These are phyloP conservation scores for Rhodinocichla rosea DNA, from an alignment of 2,113 vertebrate species.

Conservation along the genomic window DNA sequence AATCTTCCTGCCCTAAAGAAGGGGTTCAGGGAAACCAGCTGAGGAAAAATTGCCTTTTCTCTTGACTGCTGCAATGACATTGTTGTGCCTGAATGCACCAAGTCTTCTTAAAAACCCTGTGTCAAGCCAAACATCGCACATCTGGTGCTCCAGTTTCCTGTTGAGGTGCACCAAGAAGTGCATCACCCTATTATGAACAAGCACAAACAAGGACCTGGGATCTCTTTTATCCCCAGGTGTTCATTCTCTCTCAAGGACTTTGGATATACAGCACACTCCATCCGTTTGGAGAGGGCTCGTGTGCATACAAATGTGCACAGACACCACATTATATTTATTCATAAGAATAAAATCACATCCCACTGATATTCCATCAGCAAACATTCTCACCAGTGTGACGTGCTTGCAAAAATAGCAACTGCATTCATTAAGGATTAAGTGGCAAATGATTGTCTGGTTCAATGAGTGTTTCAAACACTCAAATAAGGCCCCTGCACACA, in stretches of 20 bases:
- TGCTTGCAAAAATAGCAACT: neutral
- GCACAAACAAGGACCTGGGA: neutral
- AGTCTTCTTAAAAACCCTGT: neutral
- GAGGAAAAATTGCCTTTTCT: neutral
- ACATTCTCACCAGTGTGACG: neutral
- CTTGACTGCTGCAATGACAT: neutral
- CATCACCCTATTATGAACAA: neutral
- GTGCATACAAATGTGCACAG: neutral
- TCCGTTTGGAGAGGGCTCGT: neutral
- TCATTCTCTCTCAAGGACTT: neutral
- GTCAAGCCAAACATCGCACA: neutral
- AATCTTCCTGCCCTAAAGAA: neutral
- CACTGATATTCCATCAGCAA: neutral
- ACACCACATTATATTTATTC: neutral
- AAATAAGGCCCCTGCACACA: neutral
- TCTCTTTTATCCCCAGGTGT: neutral
- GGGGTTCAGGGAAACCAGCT: neutral
- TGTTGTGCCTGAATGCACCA: neutral
- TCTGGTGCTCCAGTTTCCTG: neutral
- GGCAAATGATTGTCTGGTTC: neutral
- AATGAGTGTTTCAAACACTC: neutral
- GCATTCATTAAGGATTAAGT: neutral
- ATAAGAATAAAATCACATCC: neutral
- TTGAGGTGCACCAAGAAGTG: neutral
- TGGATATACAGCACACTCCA: neutral